Percentiles rank a stretch among this genome's conserved stretches.
Evolutionary conservation across 2,113 vertebrate genomes (phyloP).

Genomic region (Cyprinodon variegatus): DNA sequence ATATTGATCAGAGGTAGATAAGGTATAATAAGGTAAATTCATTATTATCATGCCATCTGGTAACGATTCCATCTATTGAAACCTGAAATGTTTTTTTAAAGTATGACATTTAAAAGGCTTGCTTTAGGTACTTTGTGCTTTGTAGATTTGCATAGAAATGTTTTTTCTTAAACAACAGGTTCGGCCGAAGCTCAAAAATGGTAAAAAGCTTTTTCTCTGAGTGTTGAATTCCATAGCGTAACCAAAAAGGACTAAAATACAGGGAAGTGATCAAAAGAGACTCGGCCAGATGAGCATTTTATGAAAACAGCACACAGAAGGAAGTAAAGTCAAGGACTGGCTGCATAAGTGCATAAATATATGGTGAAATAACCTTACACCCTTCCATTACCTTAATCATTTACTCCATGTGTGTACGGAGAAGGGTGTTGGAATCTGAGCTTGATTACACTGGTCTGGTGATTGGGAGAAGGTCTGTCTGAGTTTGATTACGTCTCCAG

Average conservation of each 20-base stretch:
- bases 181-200: conserved; percentile 17
- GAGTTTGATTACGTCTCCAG: conserved; percentile 58
- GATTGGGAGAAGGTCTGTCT: conserved; percentile 51
- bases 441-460: conserved; percentile 50
- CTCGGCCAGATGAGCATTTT: background rate
- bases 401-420: conserved; percentile 18
- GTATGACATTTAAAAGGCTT: background rate
- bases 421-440: conserved; percentile 37
- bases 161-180: conserved; percentile 20
- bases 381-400: conserved; percentile 44
- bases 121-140: conserved; percentile 8
- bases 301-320: background rate
- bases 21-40: no score
- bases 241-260: conserved; percentile 2
- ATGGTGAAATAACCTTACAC: conserved; percentile 19
- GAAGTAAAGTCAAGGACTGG: background rate
- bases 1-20: no score
- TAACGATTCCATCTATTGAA: no score
- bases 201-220: conserved; percentile 5
- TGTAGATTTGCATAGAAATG: conserved; percentile 13
- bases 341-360: conserved; percentile 7
- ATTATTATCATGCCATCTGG: no score
- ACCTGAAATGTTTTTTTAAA: no score
- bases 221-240: background rate
- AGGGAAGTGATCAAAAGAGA: conserved; percentile 12